Evolutionary conservation across 2,113 vertebrate genomes (phyloP), one percentile per base, ranked within the genome.

Genomic region (Melospiza melodia): DNA sequence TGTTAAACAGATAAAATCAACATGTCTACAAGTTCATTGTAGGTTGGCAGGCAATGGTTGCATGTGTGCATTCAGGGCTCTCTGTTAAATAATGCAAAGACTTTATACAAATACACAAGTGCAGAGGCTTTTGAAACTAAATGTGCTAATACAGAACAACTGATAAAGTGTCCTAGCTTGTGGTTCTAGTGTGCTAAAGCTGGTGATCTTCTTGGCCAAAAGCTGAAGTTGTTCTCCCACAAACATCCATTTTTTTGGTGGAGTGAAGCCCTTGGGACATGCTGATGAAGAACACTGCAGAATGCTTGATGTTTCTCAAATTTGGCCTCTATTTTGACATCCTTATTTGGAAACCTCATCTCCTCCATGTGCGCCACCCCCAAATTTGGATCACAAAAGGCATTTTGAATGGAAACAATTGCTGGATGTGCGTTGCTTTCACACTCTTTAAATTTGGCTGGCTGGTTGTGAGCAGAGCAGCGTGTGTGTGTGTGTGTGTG

Each of bases 1-100:
- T 95, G 67, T 95, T 86, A 90, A 55, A 92, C 62, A 93, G 97
- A 97, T 97, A 93, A n/a, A 91, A 96, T 97, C 97, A 84, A 35
- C 92, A 57, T 96, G 86, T 96, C 97, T 94, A 31, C 72, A 89
- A 59, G 95, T 96, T 97, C 95, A 81, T 39, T 74, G 76, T 25
- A 93, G 97, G 97, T 95, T 61, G 2, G 48, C 68, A 95, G 80
- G 55, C 90, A 93, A 9, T 49, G 18, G 95, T 92, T 95, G 80
- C 6, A 3, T 67, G 37, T 88, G 39, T 55, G 43, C 11, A 23
- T 90, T 85, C 96, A 90, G 68, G 71, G 80, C 67, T 89, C 62
- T 93, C 30, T 48, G 4, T 91, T 95, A 83, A 96, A 92, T 95
- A 86, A 93, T 94, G 59, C 52, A 94, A 27, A 74, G 63, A 21